phyloP scores from a whole-genome alignment of 2,888 invertebrate genomes.

The Argyra leucocephala region DNA sequence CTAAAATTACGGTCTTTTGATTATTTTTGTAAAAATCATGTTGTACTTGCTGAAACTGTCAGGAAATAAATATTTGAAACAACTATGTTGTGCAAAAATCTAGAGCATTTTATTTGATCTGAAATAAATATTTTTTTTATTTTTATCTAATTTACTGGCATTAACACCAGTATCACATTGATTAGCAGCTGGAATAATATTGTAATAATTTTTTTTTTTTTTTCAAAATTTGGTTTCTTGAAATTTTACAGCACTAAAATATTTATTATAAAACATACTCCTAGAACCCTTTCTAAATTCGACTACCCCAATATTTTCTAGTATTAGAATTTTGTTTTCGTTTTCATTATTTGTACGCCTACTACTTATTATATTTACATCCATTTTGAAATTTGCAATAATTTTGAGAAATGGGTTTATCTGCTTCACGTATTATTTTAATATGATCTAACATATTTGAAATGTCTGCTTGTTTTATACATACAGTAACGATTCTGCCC shows the following conservation, averaged over 20 bases:
- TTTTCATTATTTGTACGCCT: background rate
- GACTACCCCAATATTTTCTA: background rate
- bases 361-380: too few relatives aligned
- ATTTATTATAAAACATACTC: background rate
- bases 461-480: too few relatives aligned
- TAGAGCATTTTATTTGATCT: too few relatives aligned
- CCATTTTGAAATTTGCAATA: background rate
- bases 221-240: background rate
- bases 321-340: background rate
- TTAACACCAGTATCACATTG: background rate
- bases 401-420: background rate
- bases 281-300: background rate
- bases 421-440: background rate
- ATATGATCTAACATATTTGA: background rate
- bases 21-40: too few relatives aligned
- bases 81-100: too few relatives aligned
- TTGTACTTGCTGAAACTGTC: too few relatives aligned
- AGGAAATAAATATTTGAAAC: too few relatives aligned
- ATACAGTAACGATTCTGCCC: too few relatives aligned
- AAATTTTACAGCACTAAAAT: background rate
- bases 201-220: background rate
- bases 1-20: too few relatives aligned
- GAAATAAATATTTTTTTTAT: too few relatives aligned
- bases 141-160: background rate
- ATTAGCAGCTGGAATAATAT: background rate